Evolutionary conservation across 2,888 invertebrate genomes (phyloP).

Genomic region (Rhagium mordax): DNA sequence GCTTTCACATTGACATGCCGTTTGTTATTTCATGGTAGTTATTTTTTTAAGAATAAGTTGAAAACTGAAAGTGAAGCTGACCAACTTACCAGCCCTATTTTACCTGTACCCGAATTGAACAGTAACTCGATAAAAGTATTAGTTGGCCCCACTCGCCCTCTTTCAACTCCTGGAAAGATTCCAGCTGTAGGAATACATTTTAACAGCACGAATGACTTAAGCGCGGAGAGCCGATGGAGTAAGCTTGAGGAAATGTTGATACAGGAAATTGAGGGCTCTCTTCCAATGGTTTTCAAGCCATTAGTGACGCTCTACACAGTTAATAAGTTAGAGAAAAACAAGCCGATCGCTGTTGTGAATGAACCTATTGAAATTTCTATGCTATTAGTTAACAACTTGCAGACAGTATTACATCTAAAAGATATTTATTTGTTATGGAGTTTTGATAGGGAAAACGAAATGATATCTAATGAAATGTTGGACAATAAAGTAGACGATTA

Average conservation of each 20-base stretch:
- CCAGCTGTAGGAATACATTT: constrained; percentile 73
- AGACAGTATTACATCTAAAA: constrained; percentile 79
- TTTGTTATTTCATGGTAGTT: background rate
- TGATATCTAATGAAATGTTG: constrained; percentile 61
- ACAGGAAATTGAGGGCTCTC: constrained; percentile 78
- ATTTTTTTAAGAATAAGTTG: constrained; percentile 61
- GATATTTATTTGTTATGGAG: constrained; percentile 84
- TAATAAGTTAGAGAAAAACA: constrained; percentile 76
- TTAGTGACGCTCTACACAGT: constrained; percentile 82
- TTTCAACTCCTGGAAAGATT: constrained; percentile 73
- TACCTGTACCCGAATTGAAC: constrained; percentile 84
- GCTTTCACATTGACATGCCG: background rate
- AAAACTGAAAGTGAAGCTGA: constrained; percentile 67
- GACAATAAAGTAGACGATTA: constrained; percentile 67
- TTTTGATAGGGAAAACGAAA: constrained; percentile 71
- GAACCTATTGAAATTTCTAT: constrained; percentile 88
- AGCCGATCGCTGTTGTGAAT: constrained; percentile 82
- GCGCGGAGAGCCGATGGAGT: constrained; percentile 73
- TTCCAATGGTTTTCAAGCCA: constrained; percentile 86
- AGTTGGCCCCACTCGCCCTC: constrained; percentile 75
- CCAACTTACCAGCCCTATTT: constrained; percentile 63
- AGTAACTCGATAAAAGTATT: constrained; percentile 81
- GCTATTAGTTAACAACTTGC: constrained; percentile 82
- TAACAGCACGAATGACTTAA: constrained; percentile 60
- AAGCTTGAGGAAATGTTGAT: constrained; percentile 85